Evolutionary conservation across 1,140 invertebrate genomes (phyloP).

Genomic region (Coptotermes formosanus): DNA sequence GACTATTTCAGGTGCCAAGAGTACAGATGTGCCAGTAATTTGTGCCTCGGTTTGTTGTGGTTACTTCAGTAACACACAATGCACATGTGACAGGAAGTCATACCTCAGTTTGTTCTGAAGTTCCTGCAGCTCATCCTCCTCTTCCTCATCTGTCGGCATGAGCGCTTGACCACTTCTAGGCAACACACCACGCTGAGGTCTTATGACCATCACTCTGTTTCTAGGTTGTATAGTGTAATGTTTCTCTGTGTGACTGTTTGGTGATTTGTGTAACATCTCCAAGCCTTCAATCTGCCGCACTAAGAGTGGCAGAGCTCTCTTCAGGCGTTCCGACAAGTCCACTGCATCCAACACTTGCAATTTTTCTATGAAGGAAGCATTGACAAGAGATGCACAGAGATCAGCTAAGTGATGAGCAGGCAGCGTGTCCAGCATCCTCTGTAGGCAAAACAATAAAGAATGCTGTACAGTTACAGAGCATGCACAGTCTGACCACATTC

Average conservation of each 20-base stretch:
- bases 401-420: conserved; percentile 22
- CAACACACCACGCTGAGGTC: background rate
- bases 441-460: background rate
- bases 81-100: background rate
- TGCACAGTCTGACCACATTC: no score
- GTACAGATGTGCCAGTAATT: no score
- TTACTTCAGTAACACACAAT: no score
- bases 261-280: background rate
- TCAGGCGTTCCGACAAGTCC: conserved; percentile 4
- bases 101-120: conserved; percentile 28
- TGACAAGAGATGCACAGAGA: conserved; percentile 21
- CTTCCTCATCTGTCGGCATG: background rate
- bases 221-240: background rate
- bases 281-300: background rate
- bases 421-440: background rate
- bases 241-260: background rate
- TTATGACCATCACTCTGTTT: background rate
- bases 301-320: background rate
- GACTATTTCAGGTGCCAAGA: no score
- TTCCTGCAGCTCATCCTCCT: conserved; percentile 12
- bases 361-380: conserved; percentile 9
- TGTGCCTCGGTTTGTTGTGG: no score
- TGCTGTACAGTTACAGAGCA: no score
- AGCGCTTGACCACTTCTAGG: background rate
- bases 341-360: conserved; percentile 5